Base-by-base conservation (phyloP, 2,113 vertebrate species). In the Charina bottae region DNA sequence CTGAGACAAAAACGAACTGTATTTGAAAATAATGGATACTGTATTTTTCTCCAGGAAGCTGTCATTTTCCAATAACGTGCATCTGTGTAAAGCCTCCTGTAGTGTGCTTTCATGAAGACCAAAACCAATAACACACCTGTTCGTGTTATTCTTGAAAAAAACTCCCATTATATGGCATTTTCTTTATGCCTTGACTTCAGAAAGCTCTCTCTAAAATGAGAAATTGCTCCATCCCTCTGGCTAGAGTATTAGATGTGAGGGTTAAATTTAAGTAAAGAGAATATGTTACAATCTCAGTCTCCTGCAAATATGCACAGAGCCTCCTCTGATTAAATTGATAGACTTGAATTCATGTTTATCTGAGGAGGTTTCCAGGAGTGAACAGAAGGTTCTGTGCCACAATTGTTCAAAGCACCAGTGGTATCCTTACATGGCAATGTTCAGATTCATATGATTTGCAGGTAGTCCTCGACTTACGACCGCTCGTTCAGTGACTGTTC, bases 31-130 rank as follows among this genome's bases (percentile, higher is more conserved):
- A 78, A 78, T 42, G 19, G 72, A 9, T 93, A 88, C 37, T 56
- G 23, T 60, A 64, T 85, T 85, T 85, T 85, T 54, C 49, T 54
- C 26, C 12, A 28, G 84, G 26, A 54, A 85, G 13, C 60, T 26
- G 72, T 64, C 62, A 87, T 91, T 87, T 87, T 56, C 46, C 90
- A 68, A 91, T 86, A 91, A 87, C 68, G 46, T 55, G 33, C 60
- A 37, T 87, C 49, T 78, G 42, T 87, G 85, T 54, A 49, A 85
- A 92, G 60, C 26, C 58, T 84, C 33, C 60, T 90, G 21, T 56
- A 42, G 17, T 85, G 60, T n/a, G 6, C 17, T 86, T 92, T 21
- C 60, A 53, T 12, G 84, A 89, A 91, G 53, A 28, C 33, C 86
- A 89, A 24, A 89, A 56, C 58, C 59, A 8, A 89, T 91, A 92